Conservation (phyloP, 2,113 vertebrate species). For the Chionodraco myersi region DNA sequence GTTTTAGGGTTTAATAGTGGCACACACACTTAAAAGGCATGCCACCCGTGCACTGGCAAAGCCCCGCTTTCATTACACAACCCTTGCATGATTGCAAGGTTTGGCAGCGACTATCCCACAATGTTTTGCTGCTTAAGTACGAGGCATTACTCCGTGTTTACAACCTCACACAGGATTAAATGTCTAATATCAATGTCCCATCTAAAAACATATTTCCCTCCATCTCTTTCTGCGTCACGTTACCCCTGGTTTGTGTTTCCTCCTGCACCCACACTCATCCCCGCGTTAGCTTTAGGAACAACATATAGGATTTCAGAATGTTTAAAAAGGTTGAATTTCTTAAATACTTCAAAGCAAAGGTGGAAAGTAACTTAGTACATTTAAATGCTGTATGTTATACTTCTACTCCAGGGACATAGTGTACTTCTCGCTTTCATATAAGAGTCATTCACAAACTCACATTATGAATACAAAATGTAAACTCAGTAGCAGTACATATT, state of each 20-base stretch:
- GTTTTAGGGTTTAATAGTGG: constrained; percentile 19
- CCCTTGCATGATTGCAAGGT: constrained; percentile 67
- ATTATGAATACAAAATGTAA: no score
- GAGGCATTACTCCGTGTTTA: constrained; percentile 72
- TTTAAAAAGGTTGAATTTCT: neutral
- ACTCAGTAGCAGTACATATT: no score
- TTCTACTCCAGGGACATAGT: no score
- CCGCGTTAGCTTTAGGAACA: neutral
- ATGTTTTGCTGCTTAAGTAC: constrained; percentile 76
- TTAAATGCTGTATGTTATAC: no score
- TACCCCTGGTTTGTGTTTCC: neutral
- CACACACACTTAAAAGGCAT: constrained; percentile 18
- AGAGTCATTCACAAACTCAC: no score
- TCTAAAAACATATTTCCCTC: constrained; percentile 48
- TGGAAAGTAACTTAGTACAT: no score
- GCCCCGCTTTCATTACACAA: constrained; percentile 74
- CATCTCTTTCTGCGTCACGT: constrained; percentile 21
- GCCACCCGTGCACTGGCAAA: constrained; percentile 44
- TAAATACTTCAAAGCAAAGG: neutral
- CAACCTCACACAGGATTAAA: constrained; percentile 78
- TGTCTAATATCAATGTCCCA: constrained; percentile 69
- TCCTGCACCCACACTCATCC: neutral
- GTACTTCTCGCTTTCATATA: no score
- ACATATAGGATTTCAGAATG: constrained; percentile 7
- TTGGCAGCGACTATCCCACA: constrained; percentile 59